Conservation (phyloP, 2,113 vertebrate genomes). For the Patagioenas fasciata region DNA sequence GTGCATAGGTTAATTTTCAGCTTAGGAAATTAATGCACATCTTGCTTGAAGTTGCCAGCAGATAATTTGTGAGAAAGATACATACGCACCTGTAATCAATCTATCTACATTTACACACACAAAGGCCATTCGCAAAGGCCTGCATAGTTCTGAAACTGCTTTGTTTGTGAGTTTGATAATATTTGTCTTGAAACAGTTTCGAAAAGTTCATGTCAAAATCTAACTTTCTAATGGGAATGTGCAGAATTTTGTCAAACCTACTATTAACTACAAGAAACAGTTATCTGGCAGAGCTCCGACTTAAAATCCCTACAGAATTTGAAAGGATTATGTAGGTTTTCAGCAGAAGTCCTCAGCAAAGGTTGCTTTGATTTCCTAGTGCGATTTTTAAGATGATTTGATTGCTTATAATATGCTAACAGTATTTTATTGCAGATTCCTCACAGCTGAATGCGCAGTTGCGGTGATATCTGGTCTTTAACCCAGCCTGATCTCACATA, state of each 20-base stretch:
- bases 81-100: not conserved
- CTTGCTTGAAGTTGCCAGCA: not conserved
- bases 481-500: not conserved
- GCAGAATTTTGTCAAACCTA: not conserved
- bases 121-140: not conserved
- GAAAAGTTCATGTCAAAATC: not conserved
- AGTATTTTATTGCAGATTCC: not conserved
- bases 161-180: not conserved
- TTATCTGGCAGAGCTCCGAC: not conserved
- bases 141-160: not conserved
- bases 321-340: slow-evolving; percentile 9
- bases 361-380: not conserved
- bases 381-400: not conserved
- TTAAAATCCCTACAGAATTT: not conserved
- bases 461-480: not conserved
- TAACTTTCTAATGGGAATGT: not conserved
- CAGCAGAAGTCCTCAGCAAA: not conserved
- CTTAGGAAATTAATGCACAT: not conserved
- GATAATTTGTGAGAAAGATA: not conserved
- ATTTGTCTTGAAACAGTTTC: not conserved
- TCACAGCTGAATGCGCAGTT: not conserved
- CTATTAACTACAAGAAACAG: not conserved
- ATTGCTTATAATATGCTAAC: not conserved
- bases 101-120: not conserved
- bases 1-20: not conserved